Evolutionary conservation across 2,113 vertebrate genomes (phyloP), one percentile per base, ranked within the genome.

Genomic region (Hemiscyllium ocellatum): DNA sequence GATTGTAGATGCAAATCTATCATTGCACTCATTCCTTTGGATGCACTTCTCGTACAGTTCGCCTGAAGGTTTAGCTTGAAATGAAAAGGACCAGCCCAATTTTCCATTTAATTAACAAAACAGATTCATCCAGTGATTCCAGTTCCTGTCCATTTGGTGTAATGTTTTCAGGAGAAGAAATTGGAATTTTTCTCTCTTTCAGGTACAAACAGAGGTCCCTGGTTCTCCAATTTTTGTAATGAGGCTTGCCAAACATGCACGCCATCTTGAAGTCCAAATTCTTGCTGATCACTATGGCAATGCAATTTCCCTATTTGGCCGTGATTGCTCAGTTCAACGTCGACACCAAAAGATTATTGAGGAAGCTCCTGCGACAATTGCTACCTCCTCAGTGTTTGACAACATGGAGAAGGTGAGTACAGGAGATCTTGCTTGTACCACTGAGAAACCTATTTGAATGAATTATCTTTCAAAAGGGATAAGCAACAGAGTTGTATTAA

Each of bases 311-410:
- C 97, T 99, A 96, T 99, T 99, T 2, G 99, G 99, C 94, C 98
- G 99, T 0, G 99, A 99, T 96, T 99, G 99, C 96, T 99, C 99
- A 0, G 99, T 99, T 94, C 99, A 99, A 96, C 98, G 99, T 37
- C 97, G 99, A 20, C 99, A 99, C 97, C 99, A 99, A 97, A 99
- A 99, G 96, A 99, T 99, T 94, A 99, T 99, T 7, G 99, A 99
- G 97, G 99, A 99, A 89, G 99, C 99, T 13, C 99, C 99, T 0
- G 99, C 99, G 80, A 98, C 99, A 37, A 99, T 99, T 72, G 99
- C 99, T 0, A 98, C 98, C 0, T 97, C 98, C 0, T 96, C 97
- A 72, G 98, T 99, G 95, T 99, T 99, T 97, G 99, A 99, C 96
- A 98, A 99, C 96, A 99, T 99, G 99, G 99, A 99, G 95, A 98